phyloP scores from a whole-genome alignment of 2,888 invertebrate species.

The Ichneumon xanthorius region DNA sequence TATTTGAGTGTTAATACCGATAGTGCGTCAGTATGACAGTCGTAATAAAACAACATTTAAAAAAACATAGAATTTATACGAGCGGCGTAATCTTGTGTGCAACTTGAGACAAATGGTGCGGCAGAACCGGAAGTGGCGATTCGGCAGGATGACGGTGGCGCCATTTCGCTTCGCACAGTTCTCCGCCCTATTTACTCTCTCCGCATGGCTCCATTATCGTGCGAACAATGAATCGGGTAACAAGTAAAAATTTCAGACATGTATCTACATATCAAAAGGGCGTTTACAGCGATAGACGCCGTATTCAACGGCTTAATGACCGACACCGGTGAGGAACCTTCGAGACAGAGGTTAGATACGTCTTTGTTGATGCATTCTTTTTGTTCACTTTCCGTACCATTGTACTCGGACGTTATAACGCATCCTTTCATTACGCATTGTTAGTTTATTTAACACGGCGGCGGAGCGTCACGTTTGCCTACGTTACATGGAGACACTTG shows the following conservation, averaged over 20 bases:
- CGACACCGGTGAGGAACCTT: constrained; percentile 28
- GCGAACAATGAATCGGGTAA: constrained; percentile 88
- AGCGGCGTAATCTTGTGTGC: too few species aligned
- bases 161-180: too few species aligned
- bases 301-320: constrained; percentile 89
- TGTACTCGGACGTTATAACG: constrained; percentile 63
- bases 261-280: constrained; percentile 86
- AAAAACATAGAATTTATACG: background rate
- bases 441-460: constrained; percentile 88
- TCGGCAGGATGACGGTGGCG: too few species aligned
- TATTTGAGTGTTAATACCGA: constrained; percentile 66
- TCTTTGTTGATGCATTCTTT: background rate
- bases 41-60: constrained; percentile 27
- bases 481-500: too few species aligned
- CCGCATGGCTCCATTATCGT: background rate
- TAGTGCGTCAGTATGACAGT: constrained; percentile 40
- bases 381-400: constrained; percentile 52
- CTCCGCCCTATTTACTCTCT: too few species aligned
- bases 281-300: constrained; percentile 89
- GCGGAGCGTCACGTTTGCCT: constrained; percentile 85
- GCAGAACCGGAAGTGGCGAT: too few species aligned
- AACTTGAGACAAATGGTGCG: too few species aligned
- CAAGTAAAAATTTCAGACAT: constrained; percentile 87
- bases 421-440: background rate
- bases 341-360: constrained; percentile 46